These are phyloP conservation scores for Oxyura jamaicensis DNA, from an alignment of 2,113 vertebrate genomes.

Conservation along the genomic window DNA sequence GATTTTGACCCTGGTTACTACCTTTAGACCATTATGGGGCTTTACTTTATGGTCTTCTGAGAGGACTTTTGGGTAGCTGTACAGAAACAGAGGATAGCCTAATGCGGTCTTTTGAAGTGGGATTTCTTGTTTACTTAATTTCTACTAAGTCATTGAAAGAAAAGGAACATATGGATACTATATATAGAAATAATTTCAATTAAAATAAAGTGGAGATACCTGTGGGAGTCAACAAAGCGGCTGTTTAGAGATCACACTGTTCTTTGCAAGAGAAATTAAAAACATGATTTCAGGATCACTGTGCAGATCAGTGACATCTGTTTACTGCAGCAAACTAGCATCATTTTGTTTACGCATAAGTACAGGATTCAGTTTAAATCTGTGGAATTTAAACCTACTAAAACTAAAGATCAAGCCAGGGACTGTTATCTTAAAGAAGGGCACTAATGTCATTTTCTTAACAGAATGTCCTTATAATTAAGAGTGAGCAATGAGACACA, in stretches of 20 bases:
- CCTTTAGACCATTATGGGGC: neutral
- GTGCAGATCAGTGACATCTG: constrained; percentile 30
- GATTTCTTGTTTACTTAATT: neutral
- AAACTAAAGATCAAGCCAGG: neutral
- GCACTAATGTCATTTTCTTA: neutral
- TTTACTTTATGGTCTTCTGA: neutral
- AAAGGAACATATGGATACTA: constrained; percentile 11
- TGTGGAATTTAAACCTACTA: neutral
- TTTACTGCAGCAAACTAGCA: neutral
- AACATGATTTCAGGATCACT: neutral
- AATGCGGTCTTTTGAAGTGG: neutral
- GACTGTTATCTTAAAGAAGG: neutral
- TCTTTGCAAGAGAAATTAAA: constrained; percentile 17
- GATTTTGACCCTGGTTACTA: neutral
- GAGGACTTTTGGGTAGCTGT: neutral
- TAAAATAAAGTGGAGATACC: constrained; percentile 21
- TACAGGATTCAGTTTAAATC: neutral
- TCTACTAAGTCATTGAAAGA: neutral
- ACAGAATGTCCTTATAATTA: neutral
- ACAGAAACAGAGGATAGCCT: neutral
- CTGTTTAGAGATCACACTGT: constrained; percentile 37
- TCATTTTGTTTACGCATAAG: neutral
- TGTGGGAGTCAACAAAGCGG: constrained; percentile 49
- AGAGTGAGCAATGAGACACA: neutral
- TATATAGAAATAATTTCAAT: constrained; percentile 18